These are phyloP conservation scores for Cepaea hortensis DNA, from an alignment of 2,888 invertebrate genomes.

Conservation along the genomic window DNA sequence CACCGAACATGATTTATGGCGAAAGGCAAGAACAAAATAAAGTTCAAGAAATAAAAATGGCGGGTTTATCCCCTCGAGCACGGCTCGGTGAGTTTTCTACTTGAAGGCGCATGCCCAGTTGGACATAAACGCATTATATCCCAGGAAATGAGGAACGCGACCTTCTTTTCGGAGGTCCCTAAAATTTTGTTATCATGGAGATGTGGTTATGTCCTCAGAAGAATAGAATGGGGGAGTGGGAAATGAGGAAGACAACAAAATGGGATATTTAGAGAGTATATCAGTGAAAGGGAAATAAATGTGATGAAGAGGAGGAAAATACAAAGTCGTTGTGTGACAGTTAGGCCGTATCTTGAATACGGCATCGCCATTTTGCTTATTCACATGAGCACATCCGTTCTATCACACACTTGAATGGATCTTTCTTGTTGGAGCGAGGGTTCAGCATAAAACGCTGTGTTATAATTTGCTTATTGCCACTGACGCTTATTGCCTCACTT, in stretches of 20 bases:
- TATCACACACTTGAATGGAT: too few relatives aligned
- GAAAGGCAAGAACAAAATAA: constrained; percentile 43
- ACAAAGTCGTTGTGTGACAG: background rate
- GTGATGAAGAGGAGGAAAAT: background rate
- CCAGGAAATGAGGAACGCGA: constrained; percentile 34
- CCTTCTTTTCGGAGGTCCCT: constrained; percentile 34
- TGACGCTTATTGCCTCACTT: too few relatives aligned
- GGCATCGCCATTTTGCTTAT: background rate
- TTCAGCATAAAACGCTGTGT: too few relatives aligned
- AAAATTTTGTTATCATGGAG: constrained; percentile 38
- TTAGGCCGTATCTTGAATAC: background rate
- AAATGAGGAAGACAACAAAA: background rate
- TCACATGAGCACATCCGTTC: background rate
- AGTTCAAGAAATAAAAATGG: constrained; percentile 18
- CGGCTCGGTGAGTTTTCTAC: constrained; percentile 19
- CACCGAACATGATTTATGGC: constrained; percentile 57
- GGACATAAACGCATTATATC: constrained; percentile 55
- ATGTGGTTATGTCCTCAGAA: background rate
- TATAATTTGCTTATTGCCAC: too few relatives aligned
- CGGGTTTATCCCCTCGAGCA: constrained; percentile 38
- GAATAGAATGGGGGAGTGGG: background rate
- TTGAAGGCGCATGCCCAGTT: constrained; percentile 26
- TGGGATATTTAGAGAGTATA: background rate
- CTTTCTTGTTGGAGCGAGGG: too few relatives aligned
- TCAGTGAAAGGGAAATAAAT: background rate